Evolutionary conservation across 2,888 invertebrate genomes (phyloP).

Genomic region (Rhamphomyia laevipes): DNA sequence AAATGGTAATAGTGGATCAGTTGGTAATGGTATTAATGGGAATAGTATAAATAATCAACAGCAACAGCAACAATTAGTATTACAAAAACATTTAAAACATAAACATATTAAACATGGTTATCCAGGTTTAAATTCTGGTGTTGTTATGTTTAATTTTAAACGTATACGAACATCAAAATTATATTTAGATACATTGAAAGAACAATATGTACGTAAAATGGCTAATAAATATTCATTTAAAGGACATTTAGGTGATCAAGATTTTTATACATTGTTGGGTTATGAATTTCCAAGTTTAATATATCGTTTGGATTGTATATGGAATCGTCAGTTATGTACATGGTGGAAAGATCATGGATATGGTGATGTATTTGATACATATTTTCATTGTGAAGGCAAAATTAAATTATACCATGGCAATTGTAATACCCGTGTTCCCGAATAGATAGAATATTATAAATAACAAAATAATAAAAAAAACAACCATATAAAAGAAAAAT

Average conservation of each 20-base stretch:
- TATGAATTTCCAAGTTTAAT: slow-evolving; percentile 59
- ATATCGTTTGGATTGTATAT: slow-evolving; percentile 60
- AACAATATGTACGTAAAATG: slow-evolving; percentile 42
- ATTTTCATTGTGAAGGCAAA: slow-evolving; percentile 53
- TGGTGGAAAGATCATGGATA: slow-evolving; percentile 74
- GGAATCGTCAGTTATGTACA: slow-evolving; percentile 69
- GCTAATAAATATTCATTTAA: slow-evolving; percentile 51
- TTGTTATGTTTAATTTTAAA: slow-evolving; percentile 57
- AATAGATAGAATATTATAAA: slow-evolving; percentile 24
- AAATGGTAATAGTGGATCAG: neutral
- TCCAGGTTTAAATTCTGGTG: slow-evolving; percentile 74
- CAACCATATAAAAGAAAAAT: too few relatives aligned
- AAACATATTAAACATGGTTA: slow-evolving; percentile 39
- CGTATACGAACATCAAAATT: slow-evolving; percentile 49
- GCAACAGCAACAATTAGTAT: slow-evolving; percentile 15
- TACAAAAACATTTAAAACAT: slow-evolving; percentile 14
- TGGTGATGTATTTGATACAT: slow-evolving; percentile 55
- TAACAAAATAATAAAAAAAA: too few relatives aligned
- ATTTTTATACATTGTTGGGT: slow-evolving; percentile 62
- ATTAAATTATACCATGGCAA: slow-evolving; percentile 63
- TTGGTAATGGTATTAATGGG: neutral
- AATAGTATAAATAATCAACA: slow-evolving; percentile 8
- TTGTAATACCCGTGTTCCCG: slow-evolving; percentile 58
- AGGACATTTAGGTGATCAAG: slow-evolving; percentile 73
- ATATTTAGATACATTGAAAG: slow-evolving; percentile 46